phyloP scores from a whole-genome alignment of 2,113 vertebrate genomes.

The Zosterops lateralis region DNA sequence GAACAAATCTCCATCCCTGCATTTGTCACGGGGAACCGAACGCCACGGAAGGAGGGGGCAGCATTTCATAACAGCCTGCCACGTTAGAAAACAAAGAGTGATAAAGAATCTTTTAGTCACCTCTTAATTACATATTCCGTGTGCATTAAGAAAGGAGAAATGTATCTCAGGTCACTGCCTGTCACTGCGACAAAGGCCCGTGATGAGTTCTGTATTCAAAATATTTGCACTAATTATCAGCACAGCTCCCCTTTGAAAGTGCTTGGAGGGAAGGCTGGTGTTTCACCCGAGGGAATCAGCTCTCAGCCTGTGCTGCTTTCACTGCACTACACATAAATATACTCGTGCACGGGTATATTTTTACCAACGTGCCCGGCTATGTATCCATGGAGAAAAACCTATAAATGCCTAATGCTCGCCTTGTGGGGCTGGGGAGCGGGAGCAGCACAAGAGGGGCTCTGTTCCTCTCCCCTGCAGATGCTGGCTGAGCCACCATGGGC shows the following conservation, averaged over 20 bases:
- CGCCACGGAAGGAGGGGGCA: slow-evolving; percentile 26
- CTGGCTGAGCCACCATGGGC: rapidly evolving
- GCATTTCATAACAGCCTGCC: slow-evolving; percentile 32
- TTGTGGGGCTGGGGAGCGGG: not conserved
- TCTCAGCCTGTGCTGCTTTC: not conserved
- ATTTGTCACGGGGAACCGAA: not conserved
- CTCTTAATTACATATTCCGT: slow-evolving; percentile 45
- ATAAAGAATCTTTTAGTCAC: slow-evolving; percentile 52
- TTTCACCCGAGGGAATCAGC: slow-evolving; percentile 32
- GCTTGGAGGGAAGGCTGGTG: not conserved
- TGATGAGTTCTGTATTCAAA: slow-evolving; percentile 61
- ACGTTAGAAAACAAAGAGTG: slow-evolving; percentile 41
- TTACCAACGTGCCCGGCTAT: slow-evolving; percentile 34
- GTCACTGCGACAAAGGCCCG: slow-evolving; percentile 46
- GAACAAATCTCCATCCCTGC: not conserved
- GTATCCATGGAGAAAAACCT: slow-evolving; percentile 66
- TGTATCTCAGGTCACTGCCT: slow-evolving; percentile 50
- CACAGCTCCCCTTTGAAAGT: slow-evolving; percentile 37
- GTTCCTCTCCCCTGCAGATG: not conserved
- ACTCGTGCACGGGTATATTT: slow-evolving; percentile 34
- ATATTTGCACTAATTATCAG: slow-evolving; percentile 64
- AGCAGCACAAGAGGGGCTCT: not conserved
- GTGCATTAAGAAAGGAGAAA: slow-evolving; percentile 38
- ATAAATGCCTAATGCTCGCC: slow-evolving; percentile 34
- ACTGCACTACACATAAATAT: slow-evolving; percentile 38